Percentiles rank a stretch among this genome's conserved stretches.
Conservation (phyloP, 1,140 invertebrate species). For the Cotesia chilonis region DNA sequence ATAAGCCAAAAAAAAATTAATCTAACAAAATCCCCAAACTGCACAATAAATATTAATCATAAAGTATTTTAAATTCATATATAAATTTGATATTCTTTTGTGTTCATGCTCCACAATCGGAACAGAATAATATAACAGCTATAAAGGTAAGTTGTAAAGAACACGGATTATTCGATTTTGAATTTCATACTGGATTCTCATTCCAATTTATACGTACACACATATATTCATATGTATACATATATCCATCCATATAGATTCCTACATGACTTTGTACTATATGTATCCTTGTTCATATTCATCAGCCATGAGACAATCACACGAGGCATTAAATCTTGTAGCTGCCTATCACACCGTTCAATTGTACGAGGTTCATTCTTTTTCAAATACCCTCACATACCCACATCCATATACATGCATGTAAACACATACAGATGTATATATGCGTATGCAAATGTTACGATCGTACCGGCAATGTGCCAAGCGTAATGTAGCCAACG, state of each 20-base stretch:
- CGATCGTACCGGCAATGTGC: background rate
- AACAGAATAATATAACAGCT: constrained; percentile 74
- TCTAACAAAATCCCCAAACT: no score
- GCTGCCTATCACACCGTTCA: constrained; percentile 3
- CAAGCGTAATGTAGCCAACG: background rate
- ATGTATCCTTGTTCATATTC: background rate
- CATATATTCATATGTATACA: constrained; percentile 1
- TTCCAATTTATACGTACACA: background rate
- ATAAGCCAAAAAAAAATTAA: no score
- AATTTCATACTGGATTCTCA: background rate
- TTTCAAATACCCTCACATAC: background rate
- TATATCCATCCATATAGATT: background rate
- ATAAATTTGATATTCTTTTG: constrained; percentile 2
- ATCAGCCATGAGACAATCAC: background rate
- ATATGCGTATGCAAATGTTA: constrained; percentile 21
- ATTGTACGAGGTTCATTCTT: background rate
- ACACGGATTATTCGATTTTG: constrained; percentile 14
- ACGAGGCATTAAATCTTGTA: constrained; percentile 15
- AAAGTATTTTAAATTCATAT: no score
- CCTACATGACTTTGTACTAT: background rate
- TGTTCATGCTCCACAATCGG: background rate
- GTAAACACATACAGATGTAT: background rate
- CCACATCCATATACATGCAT: background rate
- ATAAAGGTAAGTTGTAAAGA: constrained; percentile 70
- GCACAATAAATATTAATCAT: no score